Evolutionary conservation across 2,797 vertebrate genomes (phyloP), one percentile per base, ranked within the genome.

Genomic region (Anabacerthia variegaticeps): DNA sequence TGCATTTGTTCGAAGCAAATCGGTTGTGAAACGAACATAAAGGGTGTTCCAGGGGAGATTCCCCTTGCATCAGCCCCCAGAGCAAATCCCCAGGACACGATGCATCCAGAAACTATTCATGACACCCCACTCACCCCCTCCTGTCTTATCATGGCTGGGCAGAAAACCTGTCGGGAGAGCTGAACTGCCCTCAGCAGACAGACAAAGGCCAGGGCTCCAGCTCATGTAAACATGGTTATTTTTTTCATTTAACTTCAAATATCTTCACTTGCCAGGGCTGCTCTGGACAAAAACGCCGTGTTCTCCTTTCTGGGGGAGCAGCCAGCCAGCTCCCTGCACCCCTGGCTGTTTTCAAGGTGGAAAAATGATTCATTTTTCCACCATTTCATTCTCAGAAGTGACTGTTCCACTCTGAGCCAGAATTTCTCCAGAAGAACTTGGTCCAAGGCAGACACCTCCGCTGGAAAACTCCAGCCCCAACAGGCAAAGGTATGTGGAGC

Each of bases 11-110:
- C 15, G 1, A 56, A 77, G 78, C 84, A 82, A 93, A 92, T 72
- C 26, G 2, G 43, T 66, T 18, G 69, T 48, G 75, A 89, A 93
- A 2, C 1, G 32, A 65, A 76, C 74, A 89, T 3, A 74, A 94
- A 92, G 76, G 56, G 26, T 72, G 34, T 55, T 71, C 48, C 93
- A 80, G 52, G 59, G 66, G 61, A 94, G 81, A 78, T 34, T 68
- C 43, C 81, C 62, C 36, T 39, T 21, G 46, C 51, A 23, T 80
- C 67, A 8, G 11, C 61, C 55, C 51, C 65, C 87, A 3, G 54
- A 4, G 7, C 10, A 88, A 94, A 88, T 63, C 79, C 63, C 55
- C 41, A 26, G 30, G 63, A 41, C 13, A 2, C 0, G 0, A 34
- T 19, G n/a, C 5, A 3, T 73, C 85, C 90, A 81, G 77, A 72